Percentiles rank a stretch among this genome's conserved stretches.
Conservation (phyloP, 2,888 invertebrate genomes). For the Fragum fragum region DNA sequence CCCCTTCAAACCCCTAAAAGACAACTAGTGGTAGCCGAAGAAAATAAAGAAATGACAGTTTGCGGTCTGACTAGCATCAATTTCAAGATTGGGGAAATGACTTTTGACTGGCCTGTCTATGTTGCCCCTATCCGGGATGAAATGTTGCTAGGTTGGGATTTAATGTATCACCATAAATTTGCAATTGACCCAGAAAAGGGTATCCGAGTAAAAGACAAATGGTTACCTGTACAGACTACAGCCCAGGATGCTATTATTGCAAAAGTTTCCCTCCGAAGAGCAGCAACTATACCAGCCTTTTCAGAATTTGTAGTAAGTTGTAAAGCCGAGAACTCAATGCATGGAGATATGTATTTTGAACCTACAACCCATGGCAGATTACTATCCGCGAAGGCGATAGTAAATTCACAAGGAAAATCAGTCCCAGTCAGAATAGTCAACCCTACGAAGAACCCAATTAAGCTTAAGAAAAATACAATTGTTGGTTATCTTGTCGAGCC, state of each 20-base stretch:
- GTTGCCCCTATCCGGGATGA: slow-evolving; percentile 47
- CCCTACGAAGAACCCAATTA: neutral
- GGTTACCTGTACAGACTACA: slow-evolving; percentile 28
- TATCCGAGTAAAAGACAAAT: slow-evolving; percentile 25
- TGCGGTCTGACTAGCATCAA: slow-evolving; percentile 15
- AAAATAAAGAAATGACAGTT: slow-evolving; percentile 31
- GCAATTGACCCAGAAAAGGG: slow-evolving; percentile 43
- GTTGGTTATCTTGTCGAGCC: neutral
- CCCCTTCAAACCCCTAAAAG: slow-evolving; percentile 5
- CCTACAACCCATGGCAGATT: neutral
- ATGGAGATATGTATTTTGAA: neutral
- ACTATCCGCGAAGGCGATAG: slow-evolving; percentile 9
- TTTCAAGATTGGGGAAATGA: slow-evolving; percentile 28
- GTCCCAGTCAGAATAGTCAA: slow-evolving; percentile 41
- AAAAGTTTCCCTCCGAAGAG: slow-evolving; percentile 8
- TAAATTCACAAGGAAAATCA: slow-evolving; percentile 1
- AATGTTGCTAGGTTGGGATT: slow-evolving; percentile 44
- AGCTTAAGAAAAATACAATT: slow-evolving; percentile 7
- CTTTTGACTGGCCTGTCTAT: slow-evolving; percentile 41
- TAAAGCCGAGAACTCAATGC: neutral
- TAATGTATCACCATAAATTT: slow-evolving; percentile 32
- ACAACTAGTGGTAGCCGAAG: slow-evolving; percentile 42
- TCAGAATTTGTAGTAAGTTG: slow-evolving; percentile 31
- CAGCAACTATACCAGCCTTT: slow-evolving; percentile 30
- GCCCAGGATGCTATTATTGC: neutral